Conservation (phyloP, 2,888 invertebrate species). For the Chrysomela aeneicollis region DNA sequence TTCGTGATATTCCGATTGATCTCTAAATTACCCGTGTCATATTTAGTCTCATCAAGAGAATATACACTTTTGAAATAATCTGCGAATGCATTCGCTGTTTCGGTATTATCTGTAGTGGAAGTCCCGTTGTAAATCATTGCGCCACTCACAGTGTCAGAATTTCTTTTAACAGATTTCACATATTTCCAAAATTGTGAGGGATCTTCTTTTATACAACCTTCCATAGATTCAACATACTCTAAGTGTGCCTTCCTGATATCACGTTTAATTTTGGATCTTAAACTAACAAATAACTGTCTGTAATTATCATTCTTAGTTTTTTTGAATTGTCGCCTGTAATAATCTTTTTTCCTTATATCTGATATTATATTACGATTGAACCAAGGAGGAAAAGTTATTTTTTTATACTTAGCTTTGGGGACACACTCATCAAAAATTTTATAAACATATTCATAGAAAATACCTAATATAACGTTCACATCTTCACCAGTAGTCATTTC, state of each 20-base stretch:
- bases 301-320: slow-evolving; percentile 4
- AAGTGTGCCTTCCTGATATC: slow-evolving; percentile 11
- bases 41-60: slow-evolving; percentile 1
- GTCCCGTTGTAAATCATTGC: slow-evolving; percentile 7
- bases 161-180: slow-evolving; percentile 5
- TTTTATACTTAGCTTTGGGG: slow-evolving; percentile 4
- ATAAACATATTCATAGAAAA: slow-evolving; percentile 10
- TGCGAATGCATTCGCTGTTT: background rate
- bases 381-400: slow-evolving; percentile 2
- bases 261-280: slow-evolving; percentile 5
- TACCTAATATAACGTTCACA: background rate
- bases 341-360: slow-evolving; percentile 8
- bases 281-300: slow-evolving; percentile 2
- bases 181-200: background rate
- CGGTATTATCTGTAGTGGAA: slow-evolving; percentile 6
- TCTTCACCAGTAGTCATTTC: background rate
- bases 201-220: background rate
- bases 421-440: slow-evolving; percentile 6
- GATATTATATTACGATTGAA: slow-evolving; percentile 8
- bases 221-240: slow-evolving; percentile 14
- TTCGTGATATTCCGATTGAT: slow-evolving; percentile 8
- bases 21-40: slow-evolving; percentile 6
- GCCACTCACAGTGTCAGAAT: slow-evolving; percentile 8
- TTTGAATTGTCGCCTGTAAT: slow-evolving; percentile 14
- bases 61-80: slow-evolving; percentile 15